Base-by-base conservation (phyloP, 2,113 vertebrate genomes). In the Nanger granti region DNA sequence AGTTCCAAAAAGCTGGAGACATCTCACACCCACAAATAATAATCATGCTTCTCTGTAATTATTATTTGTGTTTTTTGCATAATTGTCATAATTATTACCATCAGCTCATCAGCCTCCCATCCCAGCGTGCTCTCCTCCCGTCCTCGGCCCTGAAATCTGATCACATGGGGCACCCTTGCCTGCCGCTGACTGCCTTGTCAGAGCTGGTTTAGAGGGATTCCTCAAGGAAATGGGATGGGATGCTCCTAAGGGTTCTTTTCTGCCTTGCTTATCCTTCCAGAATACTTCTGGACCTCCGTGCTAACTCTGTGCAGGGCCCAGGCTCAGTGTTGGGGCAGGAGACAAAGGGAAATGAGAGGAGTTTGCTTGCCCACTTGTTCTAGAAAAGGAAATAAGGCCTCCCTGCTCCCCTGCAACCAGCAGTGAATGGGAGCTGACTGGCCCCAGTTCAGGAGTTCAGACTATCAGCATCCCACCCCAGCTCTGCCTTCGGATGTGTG, bases 21-120 rank as follows among this genome's bases (percentile, higher is more conserved):
- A 90, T 97, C 96, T 95, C 98, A 95, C 80, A 94, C 97, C 95
- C 97, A 96, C 97, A 97, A 97, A 98, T 97, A 96, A 98, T 96
- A 97, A 98, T 97, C 98, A 89, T 96, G 96, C 97, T 98, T 97
- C 95, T 97, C 93, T 85, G 4, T 98, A 98, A 98, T 98, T 98
- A 98, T 98, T 98, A 98, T 98, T 98, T 98, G 97, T 94, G 82
- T 80, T 89, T 98, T 98, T 97, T 96, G 96, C 97, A 98, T 98
- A 98, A 98, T 98, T 98, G 98, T 98, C 98, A 97, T 98, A 98
- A 98, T 98, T 98, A 98, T 98, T 98, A 97, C 97, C 98, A 98
- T 98, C 98, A 98, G 98, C 93, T 98, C 98, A 96, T 97, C 97
- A 95, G 97, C 95, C 96, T 98, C 97, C 89, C 89, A 69, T 95